These are phyloP conservation scores for Cisticola juncidis DNA, from an alignment of 2,113 vertebrate species.

Conservation along the genomic window DNA sequence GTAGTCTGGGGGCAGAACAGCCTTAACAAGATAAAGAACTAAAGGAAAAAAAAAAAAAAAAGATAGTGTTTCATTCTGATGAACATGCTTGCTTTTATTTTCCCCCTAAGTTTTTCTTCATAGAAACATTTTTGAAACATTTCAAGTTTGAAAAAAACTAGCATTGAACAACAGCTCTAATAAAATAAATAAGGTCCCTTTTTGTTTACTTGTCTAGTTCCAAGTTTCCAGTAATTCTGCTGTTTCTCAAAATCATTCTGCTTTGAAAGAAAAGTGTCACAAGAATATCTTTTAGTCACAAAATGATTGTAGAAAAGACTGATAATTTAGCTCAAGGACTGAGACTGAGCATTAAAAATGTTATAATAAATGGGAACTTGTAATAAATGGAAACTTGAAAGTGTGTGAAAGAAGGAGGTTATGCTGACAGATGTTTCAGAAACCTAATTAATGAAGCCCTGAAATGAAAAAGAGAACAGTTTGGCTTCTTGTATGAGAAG, in stretches of 20 bases:
- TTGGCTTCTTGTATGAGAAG: background rate
- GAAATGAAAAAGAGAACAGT: constrained; percentile 21
- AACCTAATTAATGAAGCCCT: constrained; percentile 22
- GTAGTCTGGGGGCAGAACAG: background rate
- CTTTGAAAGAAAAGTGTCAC: background rate
- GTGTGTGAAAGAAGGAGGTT: constrained; percentile 32
- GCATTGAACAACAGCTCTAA: background rate
- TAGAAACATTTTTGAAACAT: background rate
- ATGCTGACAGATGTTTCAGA: constrained; percentile 34
- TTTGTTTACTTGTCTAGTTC: background rate
- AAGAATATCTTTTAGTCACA: background rate
- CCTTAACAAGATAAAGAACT: background rate
- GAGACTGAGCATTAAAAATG: constrained; percentile 3
- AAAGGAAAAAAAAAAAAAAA: background rate
- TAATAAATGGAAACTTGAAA: background rate
- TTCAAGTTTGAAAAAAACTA: background rate
- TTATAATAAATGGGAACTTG: constrained; percentile 24
- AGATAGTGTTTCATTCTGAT: background rate
- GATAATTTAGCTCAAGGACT: background rate
- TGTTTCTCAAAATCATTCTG: background rate
- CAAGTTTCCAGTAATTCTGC: background rate
- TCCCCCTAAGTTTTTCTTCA: background rate
- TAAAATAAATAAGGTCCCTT: background rate
- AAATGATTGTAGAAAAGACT: background rate
- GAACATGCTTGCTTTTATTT: background rate